These are phyloP conservation scores for Knipowitschia caucasica DNA, from an alignment of 2,797 vertebrate species.

Conservation along the genomic window DNA sequence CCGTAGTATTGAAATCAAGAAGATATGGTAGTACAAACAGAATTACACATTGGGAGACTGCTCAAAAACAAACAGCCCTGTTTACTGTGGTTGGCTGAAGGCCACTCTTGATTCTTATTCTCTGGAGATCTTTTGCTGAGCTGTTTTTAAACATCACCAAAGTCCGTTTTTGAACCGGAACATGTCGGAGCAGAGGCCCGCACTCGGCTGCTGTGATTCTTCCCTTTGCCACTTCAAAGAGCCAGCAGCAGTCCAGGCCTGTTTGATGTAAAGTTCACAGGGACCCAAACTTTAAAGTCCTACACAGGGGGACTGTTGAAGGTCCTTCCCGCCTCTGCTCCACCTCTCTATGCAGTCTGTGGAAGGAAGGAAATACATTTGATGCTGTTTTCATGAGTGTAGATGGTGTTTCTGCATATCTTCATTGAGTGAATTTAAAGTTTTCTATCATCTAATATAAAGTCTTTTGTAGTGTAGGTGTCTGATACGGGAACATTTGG, in stretches of 20 bases:
- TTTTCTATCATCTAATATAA: neutral
- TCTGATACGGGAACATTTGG: constrained; percentile 15
- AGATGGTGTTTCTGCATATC: constrained; percentile 1
- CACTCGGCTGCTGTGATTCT: constrained; percentile 46
- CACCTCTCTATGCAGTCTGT: constrained; percentile 40
- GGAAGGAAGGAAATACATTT: constrained; percentile 51
- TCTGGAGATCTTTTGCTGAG: constrained; percentile 53
- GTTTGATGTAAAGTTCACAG: constrained; percentile 84
- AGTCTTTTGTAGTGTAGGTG: neutral
- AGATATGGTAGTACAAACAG: no score
- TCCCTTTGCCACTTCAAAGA: constrained; percentile 74
- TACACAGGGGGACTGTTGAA: constrained; percentile 65
- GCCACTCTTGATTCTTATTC: constrained; percentile 30
- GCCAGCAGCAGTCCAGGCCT: constrained; percentile 46
- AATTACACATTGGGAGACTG: neutral
- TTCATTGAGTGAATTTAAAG: constrained; percentile 2
- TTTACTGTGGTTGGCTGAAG: constrained; percentile 4
- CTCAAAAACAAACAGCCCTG: no score
- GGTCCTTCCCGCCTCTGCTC: constrained; percentile 43
- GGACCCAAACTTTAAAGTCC: constrained; percentile 75
- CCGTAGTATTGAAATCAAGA: no score
- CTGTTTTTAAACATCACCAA: constrained; percentile 38
- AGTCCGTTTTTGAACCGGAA: constrained; percentile 55
- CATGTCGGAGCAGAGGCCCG: constrained; percentile 59
- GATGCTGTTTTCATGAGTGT: constrained; percentile 33